phyloP scores from a whole-genome alignment of 2,797 vertebrate genomes.

The Rhinoraja longicauda region DNA sequence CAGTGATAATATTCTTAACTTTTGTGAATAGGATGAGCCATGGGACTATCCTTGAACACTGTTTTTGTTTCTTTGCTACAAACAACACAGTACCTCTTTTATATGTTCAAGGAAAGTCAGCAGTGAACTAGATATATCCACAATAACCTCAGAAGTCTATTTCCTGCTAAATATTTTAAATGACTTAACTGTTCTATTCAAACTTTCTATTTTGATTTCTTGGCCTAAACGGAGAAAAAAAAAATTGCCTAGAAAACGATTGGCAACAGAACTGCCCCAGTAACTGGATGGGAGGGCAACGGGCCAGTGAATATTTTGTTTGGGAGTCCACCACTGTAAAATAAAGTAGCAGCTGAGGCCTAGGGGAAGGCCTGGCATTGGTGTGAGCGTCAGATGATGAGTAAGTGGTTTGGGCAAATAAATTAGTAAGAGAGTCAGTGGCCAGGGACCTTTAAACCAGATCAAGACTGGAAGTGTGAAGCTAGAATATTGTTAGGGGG shows the following conservation, averaged over 20 bases:
- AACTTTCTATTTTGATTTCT: slow-evolving; percentile 2
- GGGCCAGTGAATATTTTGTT: too few relatives aligned
- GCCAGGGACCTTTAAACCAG: too few relatives aligned
- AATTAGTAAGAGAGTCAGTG: too few relatives aligned
- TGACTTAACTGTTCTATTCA: slow-evolving; percentile 21
- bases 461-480: too few relatives aligned
- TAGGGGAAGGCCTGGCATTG: too few relatives aligned
- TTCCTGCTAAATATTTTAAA: neutral
- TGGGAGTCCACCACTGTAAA: too few relatives aligned
- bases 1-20: neutral
- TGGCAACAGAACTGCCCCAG: too few relatives aligned
- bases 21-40: neutral
- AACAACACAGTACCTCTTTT: neutral
- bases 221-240: neutral
- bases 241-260: neutral
- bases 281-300: too few relatives aligned
- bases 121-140: neutral
- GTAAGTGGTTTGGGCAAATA: too few relatives aligned
- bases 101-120: neutral
- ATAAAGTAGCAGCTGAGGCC: too few relatives aligned
- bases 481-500: too few relatives aligned
- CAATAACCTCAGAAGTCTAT: slow-evolving; percentile 19
- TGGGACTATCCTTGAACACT: neutral
- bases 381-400: too few relatives aligned
- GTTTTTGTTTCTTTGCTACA: neutral